These are phyloP conservation scores for Meliscaeva auricollis DNA, from an alignment of 2,888 invertebrate species.

Conservation along the genomic window DNA sequence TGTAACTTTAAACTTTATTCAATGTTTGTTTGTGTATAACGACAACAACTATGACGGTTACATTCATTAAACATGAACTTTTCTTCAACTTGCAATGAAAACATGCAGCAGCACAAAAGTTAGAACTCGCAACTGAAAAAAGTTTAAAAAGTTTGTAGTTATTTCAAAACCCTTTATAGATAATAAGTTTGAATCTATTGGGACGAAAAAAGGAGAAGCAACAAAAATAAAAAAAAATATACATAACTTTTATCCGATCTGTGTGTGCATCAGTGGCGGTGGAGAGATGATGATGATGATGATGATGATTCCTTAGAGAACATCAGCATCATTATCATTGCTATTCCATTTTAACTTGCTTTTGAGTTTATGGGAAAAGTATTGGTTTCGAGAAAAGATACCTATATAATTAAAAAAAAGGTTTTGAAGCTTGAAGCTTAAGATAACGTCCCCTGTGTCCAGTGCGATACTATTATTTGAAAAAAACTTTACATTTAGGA, in stretches of 20 bases:
- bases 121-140: conserved; percentile 24
- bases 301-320: conserved; percentile 25
- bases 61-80: conserved; percentile 39
- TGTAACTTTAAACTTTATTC: conserved; percentile 16
- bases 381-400: background rate
- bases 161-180: conserved; percentile 41
- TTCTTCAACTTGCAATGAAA: conserved; percentile 29
- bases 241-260: conserved; percentile 31
- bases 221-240: conserved; percentile 3
- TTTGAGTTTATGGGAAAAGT: background rate
- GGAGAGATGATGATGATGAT: background rate
- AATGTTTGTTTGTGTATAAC: conserved; percentile 34
- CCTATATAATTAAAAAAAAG: no score
- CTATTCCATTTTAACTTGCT: conserved; percentile 27
- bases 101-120: conserved; percentile 37
- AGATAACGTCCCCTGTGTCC: no score
- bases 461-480: no score
- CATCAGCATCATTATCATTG: conserved; percentile 19
- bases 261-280: background rate
- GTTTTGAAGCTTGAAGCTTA: background rate
- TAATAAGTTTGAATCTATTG: conserved; percentile 39
- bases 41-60: conserved; percentile 16
- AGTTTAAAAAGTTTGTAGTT: conserved; percentile 51
- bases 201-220: conserved; percentile 1
- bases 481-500: no score